A percentile compares a stretch with the other conserved stretches of the same genome.
These are phyloP conservation scores for Lacerta bilineata DNA, from an alignment of 2,797 vertebrate genomes.

Conservation along the genomic window DNA sequence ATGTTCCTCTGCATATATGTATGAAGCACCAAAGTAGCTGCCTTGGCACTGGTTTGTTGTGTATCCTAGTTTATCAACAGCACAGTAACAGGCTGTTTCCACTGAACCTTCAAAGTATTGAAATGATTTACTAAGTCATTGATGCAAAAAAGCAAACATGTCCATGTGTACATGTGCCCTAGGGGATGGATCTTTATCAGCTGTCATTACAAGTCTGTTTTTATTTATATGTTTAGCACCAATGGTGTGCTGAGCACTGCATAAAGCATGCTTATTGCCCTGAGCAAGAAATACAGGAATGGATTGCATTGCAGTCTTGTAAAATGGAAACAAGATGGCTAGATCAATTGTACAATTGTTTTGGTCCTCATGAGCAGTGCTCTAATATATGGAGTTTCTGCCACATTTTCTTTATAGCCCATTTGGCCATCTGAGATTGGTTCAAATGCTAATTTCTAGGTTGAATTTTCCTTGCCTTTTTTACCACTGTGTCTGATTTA, in stretches of 20 bases:
- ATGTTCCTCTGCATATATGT: background rate
- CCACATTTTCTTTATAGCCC: background rate
- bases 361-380: background rate
- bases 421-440: constrained; percentile 5
- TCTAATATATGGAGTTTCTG: background rate
- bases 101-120: background rate
- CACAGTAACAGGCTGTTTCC: constrained; percentile 12
- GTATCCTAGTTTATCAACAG: background rate
- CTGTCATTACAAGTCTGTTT: background rate
- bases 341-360: background rate
- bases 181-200: background rate
- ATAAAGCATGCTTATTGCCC: background rate
- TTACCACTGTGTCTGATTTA: no score
- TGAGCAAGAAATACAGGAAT: background rate
- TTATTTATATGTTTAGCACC: background rate
- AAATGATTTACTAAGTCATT: background rate
- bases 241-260: background rate
- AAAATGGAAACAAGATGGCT: background rate
- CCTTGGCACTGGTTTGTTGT: background rate
- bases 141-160: background rate
- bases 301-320: background rate
- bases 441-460: background rate
- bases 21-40: constrained; percentile 4
- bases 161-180: background rate
- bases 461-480: no score